These are phyloP conservation scores for Meandrusa payeni DNA, from an alignment of 2,888 invertebrate species.

Conservation along the genomic window DNA sequence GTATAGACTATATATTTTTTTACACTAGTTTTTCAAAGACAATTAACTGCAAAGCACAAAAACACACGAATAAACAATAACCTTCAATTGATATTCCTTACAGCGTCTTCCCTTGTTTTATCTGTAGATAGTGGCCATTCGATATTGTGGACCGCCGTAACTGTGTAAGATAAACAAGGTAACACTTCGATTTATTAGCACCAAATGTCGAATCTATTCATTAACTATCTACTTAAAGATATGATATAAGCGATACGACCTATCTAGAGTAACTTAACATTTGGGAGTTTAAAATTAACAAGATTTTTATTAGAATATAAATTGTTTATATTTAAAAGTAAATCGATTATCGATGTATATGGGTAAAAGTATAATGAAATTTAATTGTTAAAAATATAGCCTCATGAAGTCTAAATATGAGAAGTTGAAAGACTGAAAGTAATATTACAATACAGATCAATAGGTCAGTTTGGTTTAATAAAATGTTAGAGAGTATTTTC, in stretches of 20 bases:
- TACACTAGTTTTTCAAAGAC: background rate
- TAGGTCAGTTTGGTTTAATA: no score
- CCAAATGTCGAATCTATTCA: slow-evolving; percentile 70
- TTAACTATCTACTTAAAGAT: slow-evolving; percentile 57
- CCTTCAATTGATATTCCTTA: slow-evolving; percentile 56
- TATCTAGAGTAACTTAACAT: slow-evolving; percentile 30
- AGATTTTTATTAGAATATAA: background rate
- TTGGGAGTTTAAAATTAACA: background rate
- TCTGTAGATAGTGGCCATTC: slow-evolving; percentile 1
- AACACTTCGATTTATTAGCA: slow-evolving; percentile 59
- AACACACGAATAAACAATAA: slow-evolving; percentile 33
- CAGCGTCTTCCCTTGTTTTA: background rate
- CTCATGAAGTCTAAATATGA: slow-evolving; percentile 4
- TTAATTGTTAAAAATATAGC: background rate
- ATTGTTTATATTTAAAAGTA: no score
- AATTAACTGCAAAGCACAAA: slow-evolving; percentile 11
- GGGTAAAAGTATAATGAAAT: no score
- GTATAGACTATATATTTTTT: slow-evolving; percentile 18
- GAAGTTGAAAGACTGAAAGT: no score
- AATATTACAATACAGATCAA: no score
- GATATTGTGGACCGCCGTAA: no score
- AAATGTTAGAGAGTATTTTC: no score
- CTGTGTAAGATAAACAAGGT: slow-evolving; percentile 19
- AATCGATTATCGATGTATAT: no score
- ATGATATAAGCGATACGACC: slow-evolving; percentile 35